Evolutionary conservation across 2,113 vertebrate species (phyloP), one percentile per base, ranked within the genome.

Genomic region (Odontesthes bonariensis): DNA sequence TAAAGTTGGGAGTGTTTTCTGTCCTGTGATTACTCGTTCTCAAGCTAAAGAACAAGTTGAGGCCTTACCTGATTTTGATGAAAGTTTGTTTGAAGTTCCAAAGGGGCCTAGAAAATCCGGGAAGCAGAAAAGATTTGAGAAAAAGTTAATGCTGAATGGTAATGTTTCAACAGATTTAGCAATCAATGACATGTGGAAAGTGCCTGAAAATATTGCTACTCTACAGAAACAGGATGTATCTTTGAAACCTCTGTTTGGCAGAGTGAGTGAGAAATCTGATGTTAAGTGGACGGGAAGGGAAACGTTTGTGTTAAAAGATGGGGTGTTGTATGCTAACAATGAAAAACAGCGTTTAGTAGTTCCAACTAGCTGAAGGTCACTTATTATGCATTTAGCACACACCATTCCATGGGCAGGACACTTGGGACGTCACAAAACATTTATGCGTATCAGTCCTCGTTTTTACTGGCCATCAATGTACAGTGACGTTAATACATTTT

Each of bases 31-130:
- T n/a, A n/a, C n/a, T n/a, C n/a, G n/a, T n/a, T n/a, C n/a, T 13
- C 23, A 4, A 6, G 4, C 4, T 3, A 38, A 62, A 22, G 59
- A 52, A 3, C 42, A 52, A 27, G 59, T 31, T 1, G 17, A 56
- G 40, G 67, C 57, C 13, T 8, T 67, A 8, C 22, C 32, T 12
- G 46, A 68, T 1, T 3, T 59, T 4, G 55, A 75, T 22, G 53
- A 22, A 22, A 56, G 52, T 44, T 12, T 77, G 67, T 71, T 12
- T 64, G 59, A 70, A 7, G 54, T 8, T 19, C 33, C 27, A 1
- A 54, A 47, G 2, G 38, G n/a, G 8, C 65, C 20, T 14, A 62
- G 27, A 49, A 77, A 4, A 61, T 76, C 56, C 4, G 0, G 27
- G 0, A 6, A 7, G 12, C 54, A 66, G 13, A 6, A 8, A 1